Percentiles rank a stretch among this genome's conserved stretches.
These are phyloP conservation scores for Drosophila pseudotalamancana DNA, from an alignment of 2,888 invertebrate genomes.

Conservation along the genomic window DNA sequence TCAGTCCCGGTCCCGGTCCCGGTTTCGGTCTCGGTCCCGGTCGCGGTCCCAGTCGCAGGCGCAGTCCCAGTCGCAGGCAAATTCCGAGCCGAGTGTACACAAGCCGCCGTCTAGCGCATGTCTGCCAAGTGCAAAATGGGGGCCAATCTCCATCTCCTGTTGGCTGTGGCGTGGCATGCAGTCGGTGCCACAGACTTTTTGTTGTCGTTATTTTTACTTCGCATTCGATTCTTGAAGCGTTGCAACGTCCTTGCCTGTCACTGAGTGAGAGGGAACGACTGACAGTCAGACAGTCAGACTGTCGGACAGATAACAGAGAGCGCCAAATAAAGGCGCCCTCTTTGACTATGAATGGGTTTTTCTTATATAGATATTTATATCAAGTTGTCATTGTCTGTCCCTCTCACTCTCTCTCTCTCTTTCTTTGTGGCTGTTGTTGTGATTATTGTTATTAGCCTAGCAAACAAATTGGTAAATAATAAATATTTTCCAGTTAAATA, in stretches of 20 bases:
- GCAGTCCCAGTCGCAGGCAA: slow-evolving; percentile 56
- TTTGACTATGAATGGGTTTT: slow-evolving; percentile 39
- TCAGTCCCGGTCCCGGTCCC: slow-evolving; percentile 35
- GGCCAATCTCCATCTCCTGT: slow-evolving; percentile 26
- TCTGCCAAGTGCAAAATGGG: slow-evolving; percentile 70
- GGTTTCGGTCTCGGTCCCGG: too few relatives aligned
- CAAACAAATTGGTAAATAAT: slow-evolving; percentile 83
- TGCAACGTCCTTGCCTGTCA: slow-evolving; percentile 70
- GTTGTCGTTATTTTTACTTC: slow-evolving; percentile 65
- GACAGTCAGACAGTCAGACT: slow-evolving; percentile 7
- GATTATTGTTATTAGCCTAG: slow-evolving; percentile 82
- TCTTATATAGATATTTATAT: slow-evolving; percentile 43
- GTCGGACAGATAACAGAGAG: not conserved
- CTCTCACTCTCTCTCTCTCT: slow-evolving; percentile 1
- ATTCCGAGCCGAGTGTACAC: slow-evolving; percentile 70
- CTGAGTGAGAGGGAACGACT: slow-evolving; percentile 9
- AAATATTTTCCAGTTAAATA: slow-evolving; percentile 83
- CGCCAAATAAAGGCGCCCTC: slow-evolving; percentile 14
- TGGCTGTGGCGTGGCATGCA: slow-evolving; percentile 47
- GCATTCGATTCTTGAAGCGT: slow-evolving; percentile 71
- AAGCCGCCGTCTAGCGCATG: slow-evolving; percentile 74
- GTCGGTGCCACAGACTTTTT: slow-evolving; percentile 57
- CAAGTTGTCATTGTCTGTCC: slow-evolving; percentile 47
- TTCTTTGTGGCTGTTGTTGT: slow-evolving; percentile 55
- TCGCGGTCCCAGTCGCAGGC: slow-evolving; percentile 12